These are phyloP conservation scores for Torymus tubicola DNA, from an alignment of 2,888 invertebrate species.

Conservation along the genomic window DNA sequence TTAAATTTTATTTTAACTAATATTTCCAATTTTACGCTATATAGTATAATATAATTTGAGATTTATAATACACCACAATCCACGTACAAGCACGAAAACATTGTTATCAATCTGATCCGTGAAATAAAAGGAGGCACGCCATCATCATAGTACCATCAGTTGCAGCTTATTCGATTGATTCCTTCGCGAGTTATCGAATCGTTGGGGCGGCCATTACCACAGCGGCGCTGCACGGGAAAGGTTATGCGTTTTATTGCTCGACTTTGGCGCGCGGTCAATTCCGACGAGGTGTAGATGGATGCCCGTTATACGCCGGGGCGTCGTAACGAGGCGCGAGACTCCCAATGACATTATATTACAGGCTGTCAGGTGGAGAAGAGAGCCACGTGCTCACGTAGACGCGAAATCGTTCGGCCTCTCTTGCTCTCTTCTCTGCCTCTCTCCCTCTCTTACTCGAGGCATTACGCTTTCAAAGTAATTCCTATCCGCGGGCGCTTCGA, in stretches of 20 bases:
- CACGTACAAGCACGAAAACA: not conserved
- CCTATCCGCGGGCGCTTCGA: constrained; percentile 41
- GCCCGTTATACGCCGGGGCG: constrained; percentile 26
- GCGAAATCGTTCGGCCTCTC: constrained; percentile 46
- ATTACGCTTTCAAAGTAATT: constrained; percentile 54
- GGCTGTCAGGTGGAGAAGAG: constrained; percentile 26
- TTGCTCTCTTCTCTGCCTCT: not conserved
- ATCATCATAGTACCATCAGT: not conserved
- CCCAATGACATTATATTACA: constrained; percentile 53
- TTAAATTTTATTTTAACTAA: no score
- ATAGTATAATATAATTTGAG: no score
- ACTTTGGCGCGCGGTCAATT: constrained; percentile 6
- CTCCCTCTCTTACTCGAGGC: constrained; percentile 19
- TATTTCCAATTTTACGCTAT: no score
- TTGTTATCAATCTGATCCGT: not conserved
- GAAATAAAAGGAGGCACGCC: not conserved
- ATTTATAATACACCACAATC: no score
- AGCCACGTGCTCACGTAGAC: not conserved
- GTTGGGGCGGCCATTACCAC: not conserved
- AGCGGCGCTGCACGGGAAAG: not conserved
- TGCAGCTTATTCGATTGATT: constrained; percentile 14
- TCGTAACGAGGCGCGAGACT: constrained; percentile 37
- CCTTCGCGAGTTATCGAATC: constrained; percentile 26
- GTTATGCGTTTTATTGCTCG: constrained; percentile 11
- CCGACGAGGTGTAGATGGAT: constrained; percentile 31